These are phyloP conservation scores for Pseudochromis fuscus DNA, from an alignment of 2,797 vertebrate species.

Conservation along the genomic window DNA sequence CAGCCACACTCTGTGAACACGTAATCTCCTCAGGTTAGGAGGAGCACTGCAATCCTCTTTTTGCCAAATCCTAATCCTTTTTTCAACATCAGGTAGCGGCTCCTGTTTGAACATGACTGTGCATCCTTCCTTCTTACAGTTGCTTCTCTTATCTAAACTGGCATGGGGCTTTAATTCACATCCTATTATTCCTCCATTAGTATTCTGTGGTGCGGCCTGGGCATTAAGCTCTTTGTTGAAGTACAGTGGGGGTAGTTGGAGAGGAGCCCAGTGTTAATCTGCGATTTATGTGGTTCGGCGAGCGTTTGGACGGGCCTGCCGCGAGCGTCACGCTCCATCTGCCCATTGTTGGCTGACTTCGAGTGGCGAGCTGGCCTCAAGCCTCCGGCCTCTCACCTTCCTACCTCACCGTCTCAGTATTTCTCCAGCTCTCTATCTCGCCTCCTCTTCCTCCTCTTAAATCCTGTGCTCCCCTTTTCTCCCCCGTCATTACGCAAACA, in stretches of 20 bases:
- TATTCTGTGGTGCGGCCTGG: slow-evolving; percentile 31
- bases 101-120: slow-evolving; percentile 21
- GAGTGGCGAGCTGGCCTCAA: slow-evolving; percentile 33
- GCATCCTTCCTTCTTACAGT: background rate
- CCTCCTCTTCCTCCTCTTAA: slow-evolving; percentile 21
- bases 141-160: slow-evolving; percentile 26
- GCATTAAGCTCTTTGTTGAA: slow-evolving; percentile 26
- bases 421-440: slow-evolving; percentile 28
- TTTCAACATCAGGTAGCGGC: slow-evolving; percentile 42
- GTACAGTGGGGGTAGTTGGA: slow-evolving; percentile 64
- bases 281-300: slow-evolving; percentile 68
- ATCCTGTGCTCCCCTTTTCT: background rate
- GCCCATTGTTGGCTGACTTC: slow-evolving; percentile 41
- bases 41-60: slow-evolving; percentile 57
- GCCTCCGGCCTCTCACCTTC: slow-evolving; percentile 38
- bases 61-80: slow-evolving; percentile 62
- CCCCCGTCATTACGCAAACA: slow-evolving; percentile 24
- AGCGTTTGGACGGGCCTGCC: slow-evolving; percentile 52
- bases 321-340: slow-evolving; percentile 64
- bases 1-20: slow-evolving; percentile 20
- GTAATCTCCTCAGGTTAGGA: slow-evolving; percentile 54
- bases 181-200: slow-evolving; percentile 55
- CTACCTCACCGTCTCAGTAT: slow-evolving; percentile 18
- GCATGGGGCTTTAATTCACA: slow-evolving; percentile 14
- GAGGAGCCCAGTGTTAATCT: slow-evolving; percentile 66